Evolutionary conservation across 2,888 invertebrate species (phyloP).

Genomic region (Branchipolynoe longqiensis): DNA sequence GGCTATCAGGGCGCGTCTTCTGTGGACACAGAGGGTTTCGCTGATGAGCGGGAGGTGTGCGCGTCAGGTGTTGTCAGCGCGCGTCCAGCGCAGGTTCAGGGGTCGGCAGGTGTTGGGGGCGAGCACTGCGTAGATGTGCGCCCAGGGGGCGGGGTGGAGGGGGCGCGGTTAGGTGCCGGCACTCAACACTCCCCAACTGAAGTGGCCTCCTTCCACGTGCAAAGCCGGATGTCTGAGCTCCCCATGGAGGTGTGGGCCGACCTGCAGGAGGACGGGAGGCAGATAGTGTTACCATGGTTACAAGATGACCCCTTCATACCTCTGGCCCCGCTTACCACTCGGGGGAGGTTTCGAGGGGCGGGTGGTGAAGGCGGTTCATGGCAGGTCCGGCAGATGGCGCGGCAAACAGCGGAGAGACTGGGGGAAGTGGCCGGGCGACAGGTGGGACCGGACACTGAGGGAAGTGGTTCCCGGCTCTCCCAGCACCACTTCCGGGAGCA

Average conservation of each 20-base stretch:
- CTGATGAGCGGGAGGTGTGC: neutral
- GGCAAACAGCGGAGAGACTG: neutral
- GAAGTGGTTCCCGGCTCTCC: neutral
- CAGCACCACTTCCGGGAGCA: neutral
- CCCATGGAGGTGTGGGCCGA: conserved; percentile 35
- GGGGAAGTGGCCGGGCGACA: neutral
- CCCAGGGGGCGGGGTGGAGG: neutral
- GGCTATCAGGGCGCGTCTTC: no score
- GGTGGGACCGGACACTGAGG: neutral
- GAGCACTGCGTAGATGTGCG: neutral
- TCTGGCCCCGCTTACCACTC: no score
- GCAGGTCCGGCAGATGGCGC: neutral
- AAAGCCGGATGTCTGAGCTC: neutral
- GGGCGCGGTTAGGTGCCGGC: no score
- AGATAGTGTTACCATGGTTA: conserved; percentile 53
- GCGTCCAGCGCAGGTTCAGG: neutral
- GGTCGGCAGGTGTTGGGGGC: neutral
- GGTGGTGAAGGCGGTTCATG: neutral
- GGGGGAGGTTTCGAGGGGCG: no score
- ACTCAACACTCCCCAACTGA: no score
- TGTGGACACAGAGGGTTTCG: no score
- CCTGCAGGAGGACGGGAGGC: conserved; percentile 23
- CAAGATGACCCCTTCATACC: no score
- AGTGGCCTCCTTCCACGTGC: neutral
- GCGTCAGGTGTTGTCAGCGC: neutral